Conservation (phyloP, 2,888 invertebrate species). For the Ctena decussata region DNA sequence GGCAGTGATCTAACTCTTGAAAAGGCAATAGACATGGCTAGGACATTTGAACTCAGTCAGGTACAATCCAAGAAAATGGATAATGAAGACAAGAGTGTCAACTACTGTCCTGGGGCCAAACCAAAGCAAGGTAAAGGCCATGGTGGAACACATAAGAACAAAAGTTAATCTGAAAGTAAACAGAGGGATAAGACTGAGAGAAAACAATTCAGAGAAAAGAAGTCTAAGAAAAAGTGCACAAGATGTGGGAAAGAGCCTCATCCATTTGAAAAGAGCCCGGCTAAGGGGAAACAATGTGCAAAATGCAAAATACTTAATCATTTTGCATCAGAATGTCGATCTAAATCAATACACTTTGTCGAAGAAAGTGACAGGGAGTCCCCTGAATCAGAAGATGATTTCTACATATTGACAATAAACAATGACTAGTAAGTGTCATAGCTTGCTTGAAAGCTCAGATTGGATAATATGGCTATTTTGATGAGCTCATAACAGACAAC, state of each 20-base stretch:
- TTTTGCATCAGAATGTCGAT: not conserved
- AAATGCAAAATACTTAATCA: conserved; percentile 19
- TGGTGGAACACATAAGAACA: not conserved
- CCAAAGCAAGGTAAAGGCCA: not conserved
- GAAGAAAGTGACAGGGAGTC: not conserved
- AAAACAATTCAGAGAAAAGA: not conserved
- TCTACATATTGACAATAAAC: not conserved
- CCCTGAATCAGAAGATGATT: not conserved
- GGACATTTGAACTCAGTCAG: conserved; percentile 39
- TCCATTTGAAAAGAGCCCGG: conserved; percentile 31
- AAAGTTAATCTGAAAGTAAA: too few species aligned
- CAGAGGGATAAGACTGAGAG: not conserved
- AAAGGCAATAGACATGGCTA: not conserved
- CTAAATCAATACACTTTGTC: not conserved
- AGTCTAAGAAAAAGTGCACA: conserved; percentile 8
- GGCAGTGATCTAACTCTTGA: conserved; percentile 35
- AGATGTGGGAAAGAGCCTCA: conserved; percentile 17
- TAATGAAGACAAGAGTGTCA: conserved; percentile 12
- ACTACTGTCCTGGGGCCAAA: not conserved
- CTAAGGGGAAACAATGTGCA: conserved; percentile 30
- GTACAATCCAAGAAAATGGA: conserved; percentile 46
- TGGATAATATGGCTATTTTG: conserved; percentile 8
- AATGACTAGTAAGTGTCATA: not conserved
- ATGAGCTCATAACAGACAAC: conserved; percentile 6
- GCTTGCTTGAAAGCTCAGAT: not conserved